Base-by-base conservation (phyloP, 2,797 vertebrate species). In the Sphenopsis melanotis region DNA sequence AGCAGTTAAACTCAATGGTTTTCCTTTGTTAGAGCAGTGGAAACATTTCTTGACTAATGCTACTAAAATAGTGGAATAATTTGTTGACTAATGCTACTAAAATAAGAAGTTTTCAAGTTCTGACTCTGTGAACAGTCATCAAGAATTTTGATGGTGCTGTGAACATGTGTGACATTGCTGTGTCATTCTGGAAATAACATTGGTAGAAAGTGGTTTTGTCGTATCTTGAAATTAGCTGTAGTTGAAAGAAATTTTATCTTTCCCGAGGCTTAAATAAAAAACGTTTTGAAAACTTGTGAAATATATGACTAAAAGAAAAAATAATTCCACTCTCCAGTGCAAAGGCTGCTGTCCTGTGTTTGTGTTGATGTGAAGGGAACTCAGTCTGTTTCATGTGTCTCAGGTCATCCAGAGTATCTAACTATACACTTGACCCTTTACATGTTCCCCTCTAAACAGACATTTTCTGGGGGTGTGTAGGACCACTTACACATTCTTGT, bases 391-490 rank as follows among this genome's bases (percentile, higher is more conserved):
- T 39, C 20, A 9, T 7, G 2, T 27, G 42, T 47, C 56, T 26
- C n/a, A 50, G 47, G 46, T 3, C 5, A 69, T 55, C 21, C 2
- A 1, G 59, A 39, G 21, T 53, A 23, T 44, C 39, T 42, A 37
- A 23, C 34, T 57, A 2, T 26, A 18, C 19, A n/a, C 69, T 50
- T 56, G 23, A 44, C 23, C n/a, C 49, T 80, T 60, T 20, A 16
- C 12, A 0, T 66, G 32, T 75, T 59, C 29, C 10, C 24, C 9
- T 42, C 66, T 66, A 46, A 36, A 18, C 6, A 44, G 30, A 41
- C n/a, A 13, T 69, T 65, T 74, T 72, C 27, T 1, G 3, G 3
- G 3, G 3, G 1, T 1, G 0, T 34, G 6, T 11, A 56, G 55
- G 34, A 44, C 15, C 18, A 23, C 23, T 80, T 57, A 23, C 0